Base-by-base conservation (phyloP, 2,888 invertebrate genomes). In the Timema podura region DNA sequence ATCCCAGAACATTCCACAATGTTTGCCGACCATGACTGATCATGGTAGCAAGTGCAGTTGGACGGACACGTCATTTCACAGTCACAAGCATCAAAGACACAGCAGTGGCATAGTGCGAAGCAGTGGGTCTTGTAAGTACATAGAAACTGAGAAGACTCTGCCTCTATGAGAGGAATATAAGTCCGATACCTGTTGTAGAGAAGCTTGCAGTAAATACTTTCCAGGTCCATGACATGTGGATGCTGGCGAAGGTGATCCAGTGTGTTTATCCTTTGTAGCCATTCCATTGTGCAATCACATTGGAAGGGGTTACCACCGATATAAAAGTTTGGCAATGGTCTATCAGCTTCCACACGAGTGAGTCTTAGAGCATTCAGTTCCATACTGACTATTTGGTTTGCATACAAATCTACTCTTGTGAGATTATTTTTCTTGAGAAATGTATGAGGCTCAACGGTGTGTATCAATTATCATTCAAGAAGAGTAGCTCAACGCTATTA, bases 1-100 rank as follows among this genome's bases (percentile, higher is more conserved):
- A 90, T 89, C 70, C 86, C 89, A 16, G 93, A 93, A 82, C 96
- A 96, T 82, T 95, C 94, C 75, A 96, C 95, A 75, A 96, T 92
- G 80, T 96, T 96, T 2, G 93, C 92, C 30, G 92, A 90, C 95
- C 96, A 96, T 69, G 92, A 90, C 79, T 93, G 92, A 83, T 97
- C 96, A 80, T 95, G 95, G 84, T 95, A 96, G 80, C 97, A 97
- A 72, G 92, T 92, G 85, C 97, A 97, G 81, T 95, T 94, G 64
- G 87, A 87, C 65, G 97, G 97, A 81, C 97, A 97, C 75, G 93
- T 95, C 93, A 96, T 96, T 85, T 96, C 94, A 84, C 97, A 97
- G 83, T 97, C 97, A 84, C 97, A 97, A 68, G 95, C 95, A 81
- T 95, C 96, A 82, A 95, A 97, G 81, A 96, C 95, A 83, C 97